phyloP scores from a whole-genome alignment of 2,113 vertebrate genomes.

The Paradoxurus hermaphroditus region DNA sequence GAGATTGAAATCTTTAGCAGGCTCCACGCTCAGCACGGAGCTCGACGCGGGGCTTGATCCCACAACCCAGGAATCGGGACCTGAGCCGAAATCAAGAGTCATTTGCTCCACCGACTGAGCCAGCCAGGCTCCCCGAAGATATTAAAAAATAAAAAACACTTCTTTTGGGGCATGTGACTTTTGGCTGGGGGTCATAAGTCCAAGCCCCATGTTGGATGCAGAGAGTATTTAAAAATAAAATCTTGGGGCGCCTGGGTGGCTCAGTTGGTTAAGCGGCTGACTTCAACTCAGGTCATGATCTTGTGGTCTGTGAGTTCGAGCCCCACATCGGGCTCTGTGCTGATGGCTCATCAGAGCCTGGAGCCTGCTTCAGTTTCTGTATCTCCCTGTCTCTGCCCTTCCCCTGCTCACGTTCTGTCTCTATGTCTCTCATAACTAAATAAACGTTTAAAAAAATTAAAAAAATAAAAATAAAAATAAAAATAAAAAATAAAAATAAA shows the following conservation, averaged over 20 bases:
- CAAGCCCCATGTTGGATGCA: too few species aligned
- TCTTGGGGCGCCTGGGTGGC: neutral
- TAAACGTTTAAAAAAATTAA: too few species aligned
- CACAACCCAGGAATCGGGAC: neutral
- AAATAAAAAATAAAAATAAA: too few species aligned
- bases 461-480: too few species aligned
- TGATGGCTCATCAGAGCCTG: too few species aligned
- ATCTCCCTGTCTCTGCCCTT: too few species aligned
- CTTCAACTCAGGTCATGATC: neutral
- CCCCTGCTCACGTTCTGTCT: too few species aligned
- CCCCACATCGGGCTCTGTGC: neutral
- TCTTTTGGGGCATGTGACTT: too few species aligned
- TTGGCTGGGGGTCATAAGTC: too few species aligned
- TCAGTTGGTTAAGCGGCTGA: neutral
- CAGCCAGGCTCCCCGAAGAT: neutral
- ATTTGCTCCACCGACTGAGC: neutral
- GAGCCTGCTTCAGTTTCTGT: neutral
- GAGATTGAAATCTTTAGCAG: neutral
- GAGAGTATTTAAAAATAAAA: too few species aligned
- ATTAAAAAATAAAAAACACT: too few species aligned
- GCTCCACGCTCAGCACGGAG: neutral
- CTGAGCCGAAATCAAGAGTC: neutral
- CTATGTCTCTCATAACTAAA: too few species aligned
- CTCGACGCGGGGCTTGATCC: neutral
- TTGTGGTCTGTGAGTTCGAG: accelerated